These are phyloP conservation scores for Neodontobutis hainanensis DNA, from an alignment of 2,113 vertebrate genomes.

Conservation along the genomic window DNA sequence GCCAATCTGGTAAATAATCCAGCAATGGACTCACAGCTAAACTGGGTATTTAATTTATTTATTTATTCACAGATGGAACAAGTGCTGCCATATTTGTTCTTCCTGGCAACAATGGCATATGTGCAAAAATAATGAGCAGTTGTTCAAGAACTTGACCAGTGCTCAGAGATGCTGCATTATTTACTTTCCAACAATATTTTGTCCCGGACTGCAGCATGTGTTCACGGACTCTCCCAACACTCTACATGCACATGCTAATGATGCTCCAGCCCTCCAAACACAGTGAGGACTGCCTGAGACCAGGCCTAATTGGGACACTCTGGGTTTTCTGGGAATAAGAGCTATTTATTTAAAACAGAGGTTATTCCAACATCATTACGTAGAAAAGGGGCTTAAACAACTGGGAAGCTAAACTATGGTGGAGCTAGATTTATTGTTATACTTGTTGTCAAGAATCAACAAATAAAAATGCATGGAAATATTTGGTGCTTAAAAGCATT, in stretches of 20 bases:
- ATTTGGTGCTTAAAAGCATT: too few relatives aligned
- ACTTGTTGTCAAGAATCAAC: too few relatives aligned
- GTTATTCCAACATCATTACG: slow-evolving; percentile 6
- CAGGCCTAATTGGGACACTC: not conserved
- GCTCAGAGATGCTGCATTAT: not conserved
- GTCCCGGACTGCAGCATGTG: not conserved
- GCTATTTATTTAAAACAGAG: slow-evolving; percentile 7
- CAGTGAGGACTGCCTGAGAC: not conserved
- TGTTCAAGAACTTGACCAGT: not conserved
- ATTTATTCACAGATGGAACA: not conserved
- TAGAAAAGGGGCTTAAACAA: not conserved
- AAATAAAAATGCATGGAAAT: too few relatives aligned
- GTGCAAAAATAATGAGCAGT: not conserved
- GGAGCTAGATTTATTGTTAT: too few relatives aligned
- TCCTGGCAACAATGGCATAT: not conserved
- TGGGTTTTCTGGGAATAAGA: not conserved
- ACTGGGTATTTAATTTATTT: not conserved
- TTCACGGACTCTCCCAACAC: not conserved
- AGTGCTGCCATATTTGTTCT: not conserved
- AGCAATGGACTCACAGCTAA: too few relatives aligned
- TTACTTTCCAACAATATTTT: not conserved
- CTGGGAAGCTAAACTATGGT: not conserved
- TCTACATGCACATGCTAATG: slow-evolving; percentile 2
- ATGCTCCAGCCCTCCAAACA: not conserved
- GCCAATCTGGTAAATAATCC: too few relatives aligned